phyloP scores from a whole-genome alignment of 2,888 invertebrate genomes.

The Flexamia atlantica region DNA sequence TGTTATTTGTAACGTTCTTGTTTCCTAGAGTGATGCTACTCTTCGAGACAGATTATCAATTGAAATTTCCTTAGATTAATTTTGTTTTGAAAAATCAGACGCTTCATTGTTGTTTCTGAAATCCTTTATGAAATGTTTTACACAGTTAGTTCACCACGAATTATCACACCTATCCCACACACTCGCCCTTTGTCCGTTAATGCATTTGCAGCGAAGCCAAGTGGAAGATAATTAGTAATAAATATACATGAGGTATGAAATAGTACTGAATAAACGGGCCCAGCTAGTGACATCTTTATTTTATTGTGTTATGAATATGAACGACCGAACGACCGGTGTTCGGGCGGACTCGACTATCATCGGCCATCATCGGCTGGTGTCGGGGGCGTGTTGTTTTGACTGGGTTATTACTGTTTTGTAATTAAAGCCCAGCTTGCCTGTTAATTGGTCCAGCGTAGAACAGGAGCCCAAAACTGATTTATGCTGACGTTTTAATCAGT shows the following conservation, averaged over 20 bases:
- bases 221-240: conserved; percentile 51
- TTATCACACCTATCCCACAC: not conserved
- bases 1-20: no score
- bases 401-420: conserved; percentile 35
- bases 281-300: conserved; percentile 54
- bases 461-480: conserved; percentile 28
- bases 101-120: no score
- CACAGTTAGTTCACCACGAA: not conserved
- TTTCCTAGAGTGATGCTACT: no score
- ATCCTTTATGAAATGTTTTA: no score
- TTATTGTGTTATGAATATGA: conserved; percentile 56
- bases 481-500: conserved; percentile 14
- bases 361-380: not conserved
- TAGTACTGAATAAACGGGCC: conserved; percentile 44
- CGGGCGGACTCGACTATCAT: not conserved
- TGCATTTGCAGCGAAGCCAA: conserved; percentile 33
- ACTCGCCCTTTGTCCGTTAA: not conserved
- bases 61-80: no score
- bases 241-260: conserved; percentile 49
- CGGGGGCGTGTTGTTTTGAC: conserved; percentile 43
- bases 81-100: no score
- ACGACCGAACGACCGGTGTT: not conserved
- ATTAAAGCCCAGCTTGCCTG: conserved; percentile 25
- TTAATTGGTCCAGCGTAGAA: conserved; percentile 34
- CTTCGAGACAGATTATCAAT: no score